Percentiles rank a stretch among this genome's conserved stretches.
These are phyloP conservation scores for Aeoliscus strigatus DNA, from an alignment of 2,797 vertebrate genomes.

Conservation along the genomic window DNA sequence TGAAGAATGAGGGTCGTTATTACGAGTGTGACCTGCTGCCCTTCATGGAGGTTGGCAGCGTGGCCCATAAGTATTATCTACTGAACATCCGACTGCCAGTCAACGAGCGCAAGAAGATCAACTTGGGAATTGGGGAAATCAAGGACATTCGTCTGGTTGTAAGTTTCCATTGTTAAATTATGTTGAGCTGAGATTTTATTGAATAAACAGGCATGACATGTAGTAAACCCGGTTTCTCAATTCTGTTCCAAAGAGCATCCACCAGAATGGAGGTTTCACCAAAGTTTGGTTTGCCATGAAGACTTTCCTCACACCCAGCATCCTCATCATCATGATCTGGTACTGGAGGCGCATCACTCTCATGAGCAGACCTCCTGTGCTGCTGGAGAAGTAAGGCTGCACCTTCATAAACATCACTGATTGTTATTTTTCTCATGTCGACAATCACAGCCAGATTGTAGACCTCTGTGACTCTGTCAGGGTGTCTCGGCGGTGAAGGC, in stretches of 20 bases:
- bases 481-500: background rate
- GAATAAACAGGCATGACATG: too few relatives aligned
- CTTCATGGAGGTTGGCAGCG: conserved; percentile 93
- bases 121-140: conserved; percentile 92
- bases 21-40: conserved; percentile 91
- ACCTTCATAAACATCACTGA: too few relatives aligned
- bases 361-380: conserved; percentile 77
- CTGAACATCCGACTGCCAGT: conserved; percentile 94
- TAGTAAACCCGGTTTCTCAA: too few relatives aligned
- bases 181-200: too few relatives aligned
- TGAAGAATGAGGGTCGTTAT: conserved; percentile 85
- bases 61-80: conserved; percentile 96
- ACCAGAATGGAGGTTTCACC: conserved; percentile 78
- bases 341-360: conserved; percentile 82
- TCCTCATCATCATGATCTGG: conserved; percentile 80
- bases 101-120: conserved; percentile 85
- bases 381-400: conserved; percentile 59
- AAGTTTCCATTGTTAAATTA: conserved; percentile 39
- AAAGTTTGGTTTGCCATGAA: conserved; percentile 88
- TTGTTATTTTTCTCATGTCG: too few relatives aligned
- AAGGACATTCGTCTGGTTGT: conserved; percentile 91
- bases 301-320: conserved; percentile 83
- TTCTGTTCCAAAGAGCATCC: conserved; percentile 28
- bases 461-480: too few relatives aligned
- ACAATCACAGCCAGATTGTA: too few relatives aligned